These are phyloP conservation scores for Myanophis thanlyinensis DNA, from an alignment of 2,113 vertebrate species.

Conservation along the genomic window DNA sequence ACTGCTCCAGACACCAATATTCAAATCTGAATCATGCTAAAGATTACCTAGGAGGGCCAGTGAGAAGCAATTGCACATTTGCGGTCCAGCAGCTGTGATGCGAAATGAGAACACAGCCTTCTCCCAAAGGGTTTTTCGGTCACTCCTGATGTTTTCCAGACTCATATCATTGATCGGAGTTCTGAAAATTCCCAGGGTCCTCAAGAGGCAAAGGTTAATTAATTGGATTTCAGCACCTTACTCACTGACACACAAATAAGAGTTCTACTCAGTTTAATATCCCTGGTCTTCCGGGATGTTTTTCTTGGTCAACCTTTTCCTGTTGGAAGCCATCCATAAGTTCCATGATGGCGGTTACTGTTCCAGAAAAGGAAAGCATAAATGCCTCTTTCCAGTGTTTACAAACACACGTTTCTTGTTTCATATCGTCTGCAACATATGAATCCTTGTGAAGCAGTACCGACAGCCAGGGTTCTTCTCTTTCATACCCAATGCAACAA, in stretches of 20 bases:
- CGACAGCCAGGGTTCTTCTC: neutral
- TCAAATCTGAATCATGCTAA: neutral
- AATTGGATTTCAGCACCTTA: neutral
- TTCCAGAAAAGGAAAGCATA: neutral
- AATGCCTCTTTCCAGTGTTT: neutral
- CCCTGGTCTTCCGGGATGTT: neutral
- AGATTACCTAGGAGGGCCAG: neutral
- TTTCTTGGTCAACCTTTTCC: neutral
- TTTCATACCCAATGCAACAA: fast-evolving
- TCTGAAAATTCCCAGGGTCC: neutral
- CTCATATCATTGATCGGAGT: neutral
- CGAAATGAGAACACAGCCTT: neutral
- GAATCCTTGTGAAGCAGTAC: neutral
- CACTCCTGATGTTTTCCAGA: neutral
- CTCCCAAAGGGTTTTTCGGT: neutral
- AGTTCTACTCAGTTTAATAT: neutral
- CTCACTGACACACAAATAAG: neutral
- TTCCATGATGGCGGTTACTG: neutral
- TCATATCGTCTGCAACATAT: neutral
- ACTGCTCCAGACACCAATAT: neutral
- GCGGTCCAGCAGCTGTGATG: neutral
- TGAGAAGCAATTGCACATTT: neutral
- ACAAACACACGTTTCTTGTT: neutral
- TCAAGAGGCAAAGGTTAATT: neutral
- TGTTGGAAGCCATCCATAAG: neutral